Evolutionary conservation across 2,113 vertebrate genomes (phyloP).

Genomic region (Malurus alboscapulatus): DNA sequence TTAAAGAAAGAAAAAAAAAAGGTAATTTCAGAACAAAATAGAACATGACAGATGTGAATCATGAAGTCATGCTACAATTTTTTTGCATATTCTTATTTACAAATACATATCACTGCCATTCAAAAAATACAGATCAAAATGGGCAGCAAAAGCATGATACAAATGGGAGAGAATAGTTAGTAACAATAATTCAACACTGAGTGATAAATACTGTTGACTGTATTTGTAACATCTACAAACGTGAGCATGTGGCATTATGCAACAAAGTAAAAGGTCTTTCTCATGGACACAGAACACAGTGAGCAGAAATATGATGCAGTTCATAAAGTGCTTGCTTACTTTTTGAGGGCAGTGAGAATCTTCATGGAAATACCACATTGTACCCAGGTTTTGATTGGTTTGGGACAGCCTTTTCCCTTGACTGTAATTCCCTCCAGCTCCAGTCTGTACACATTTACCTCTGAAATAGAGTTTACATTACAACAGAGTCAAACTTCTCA

Average conservation of each 20-base stretch:
- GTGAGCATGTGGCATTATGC: no score
- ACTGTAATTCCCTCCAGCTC: conserved; percentile 95
- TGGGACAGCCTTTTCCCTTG: conserved; percentile 96
- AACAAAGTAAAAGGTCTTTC: not conserved
- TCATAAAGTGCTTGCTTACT: conserved; percentile 75
- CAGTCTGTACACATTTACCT: conserved; percentile 87
- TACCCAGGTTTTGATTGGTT: conserved; percentile 98
- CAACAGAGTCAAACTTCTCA: not conserved
- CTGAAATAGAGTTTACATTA: conserved; percentile 73
- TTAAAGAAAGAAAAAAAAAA: conserved; percentile 58
- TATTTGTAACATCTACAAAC: not conserved
- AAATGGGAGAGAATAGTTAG: not conserved
- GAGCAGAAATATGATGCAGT: not conserved
- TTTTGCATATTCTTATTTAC: not conserved
- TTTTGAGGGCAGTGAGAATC: conserved; percentile 92
- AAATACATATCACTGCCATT: accelerated
- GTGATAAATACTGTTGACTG: not conserved
- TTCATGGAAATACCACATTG: conserved; percentile 99
- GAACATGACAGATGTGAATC: not conserved
- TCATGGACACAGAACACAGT: not conserved
- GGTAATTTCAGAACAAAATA: not conserved
- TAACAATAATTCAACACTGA: not conserved
- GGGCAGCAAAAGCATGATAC: not conserved
- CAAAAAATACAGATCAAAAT: not conserved
- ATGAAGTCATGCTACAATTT: not conserved